Conservation (phyloP, 2,888 invertebrate genomes). For the Neuroscelio doddi region DNA sequence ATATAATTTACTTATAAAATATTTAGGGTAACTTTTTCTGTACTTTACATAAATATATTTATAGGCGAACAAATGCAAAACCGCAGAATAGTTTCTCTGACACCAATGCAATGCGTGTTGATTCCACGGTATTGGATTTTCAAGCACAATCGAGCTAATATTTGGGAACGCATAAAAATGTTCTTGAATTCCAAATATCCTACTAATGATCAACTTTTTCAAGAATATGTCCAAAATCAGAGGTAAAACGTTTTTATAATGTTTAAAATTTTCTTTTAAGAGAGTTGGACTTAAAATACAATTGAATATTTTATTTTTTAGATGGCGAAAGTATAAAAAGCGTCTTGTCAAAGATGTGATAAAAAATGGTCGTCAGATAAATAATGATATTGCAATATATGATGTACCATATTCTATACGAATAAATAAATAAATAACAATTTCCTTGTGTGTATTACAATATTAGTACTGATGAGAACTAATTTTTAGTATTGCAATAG, state of each 20-base stretch:
- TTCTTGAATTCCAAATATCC: conserved; percentile 78
- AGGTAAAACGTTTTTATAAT: conserved; percentile 56
- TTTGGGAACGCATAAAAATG: conserved; percentile 78
- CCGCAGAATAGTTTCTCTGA: conserved; percentile 79
- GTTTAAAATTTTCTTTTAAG: background rate
- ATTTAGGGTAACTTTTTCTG: too few species aligned
- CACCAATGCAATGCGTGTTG: conserved; percentile 78
- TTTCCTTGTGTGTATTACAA: too few species aligned
- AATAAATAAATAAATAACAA: conserved; percentile 76
- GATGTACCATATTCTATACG: conserved; percentile 80
- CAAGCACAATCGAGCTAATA: conserved; percentile 78
- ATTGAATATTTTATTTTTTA: conserved; percentile 36
- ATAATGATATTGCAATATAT: conserved; percentile 76
- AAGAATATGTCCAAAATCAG: conserved; percentile 74
- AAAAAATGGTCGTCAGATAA: conserved; percentile 71
- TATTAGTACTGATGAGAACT: too few species aligned
- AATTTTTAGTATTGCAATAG: too few species aligned
- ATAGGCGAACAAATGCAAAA: conserved; percentile 78
- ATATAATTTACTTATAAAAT: too few species aligned
- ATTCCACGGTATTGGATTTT: conserved; percentile 82
- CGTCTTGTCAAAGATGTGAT: conserved; percentile 74
- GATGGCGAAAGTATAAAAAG: conserved; percentile 76
- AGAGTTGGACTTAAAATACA: background rate
- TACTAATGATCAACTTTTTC: conserved; percentile 75
- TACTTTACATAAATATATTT: too few species aligned